A percentile compares a stretch with the other conserved stretches of the same genome.
Conservation (phyloP, 2,888 invertebrate genomes). For the Drosophila aldrichi region DNA sequence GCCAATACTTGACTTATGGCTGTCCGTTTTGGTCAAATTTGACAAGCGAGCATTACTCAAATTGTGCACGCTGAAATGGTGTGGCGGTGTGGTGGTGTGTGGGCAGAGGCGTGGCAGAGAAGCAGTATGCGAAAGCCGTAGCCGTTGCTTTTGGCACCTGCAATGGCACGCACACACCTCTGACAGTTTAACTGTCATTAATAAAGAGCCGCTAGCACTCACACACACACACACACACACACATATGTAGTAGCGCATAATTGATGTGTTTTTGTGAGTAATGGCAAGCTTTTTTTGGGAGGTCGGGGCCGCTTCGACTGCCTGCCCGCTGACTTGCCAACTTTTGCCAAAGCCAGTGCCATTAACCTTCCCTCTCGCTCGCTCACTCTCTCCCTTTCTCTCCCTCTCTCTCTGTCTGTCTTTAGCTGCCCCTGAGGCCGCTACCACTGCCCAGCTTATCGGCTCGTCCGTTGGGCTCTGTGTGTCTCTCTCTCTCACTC, state of each 20-base stretch:
- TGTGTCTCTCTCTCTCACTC: background rate
- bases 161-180: constrained; percentile 72
- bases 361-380: background rate
- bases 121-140: constrained; percentile 24
- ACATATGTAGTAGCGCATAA: constrained; percentile 55
- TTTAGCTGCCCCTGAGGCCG: background rate
- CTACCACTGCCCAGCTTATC: constrained; percentile 39
- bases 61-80: constrained; percentile 30
- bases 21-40: constrained; percentile 68
- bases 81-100: background rate
- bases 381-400: background rate
- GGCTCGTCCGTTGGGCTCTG: constrained; percentile 21
- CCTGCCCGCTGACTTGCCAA: constrained; percentile 57
- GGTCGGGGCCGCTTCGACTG: constrained; percentile 3
- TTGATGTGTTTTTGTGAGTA: constrained; percentile 79
- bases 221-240: constrained; percentile 22
- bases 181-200: constrained; percentile 80
- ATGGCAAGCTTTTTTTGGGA: constrained; percentile 59
- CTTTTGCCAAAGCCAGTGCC: constrained; percentile 33
- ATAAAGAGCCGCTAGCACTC: constrained; percentile 60
- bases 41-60: constrained; percentile 74
- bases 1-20: constrained; percentile 70
- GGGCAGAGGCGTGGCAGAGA: background rate
- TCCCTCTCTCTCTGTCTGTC: constrained; percentile 1
- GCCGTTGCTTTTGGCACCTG: constrained; percentile 66